Evolutionary conservation across 2,113 vertebrate genomes (phyloP).

Genomic region (Rhynchomys soricoides): DNA sequence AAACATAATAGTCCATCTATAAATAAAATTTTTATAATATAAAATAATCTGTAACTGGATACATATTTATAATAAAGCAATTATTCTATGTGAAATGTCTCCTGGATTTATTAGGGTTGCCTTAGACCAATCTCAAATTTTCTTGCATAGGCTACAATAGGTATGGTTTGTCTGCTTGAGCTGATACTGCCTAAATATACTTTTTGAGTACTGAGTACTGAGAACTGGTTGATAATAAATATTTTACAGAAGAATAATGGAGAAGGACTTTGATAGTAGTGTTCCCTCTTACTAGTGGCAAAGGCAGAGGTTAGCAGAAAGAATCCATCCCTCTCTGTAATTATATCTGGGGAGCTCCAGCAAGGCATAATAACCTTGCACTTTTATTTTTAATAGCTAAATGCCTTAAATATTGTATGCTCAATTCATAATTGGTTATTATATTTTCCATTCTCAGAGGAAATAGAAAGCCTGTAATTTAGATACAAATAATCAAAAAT

Average conservation of each 20-base stretch:
- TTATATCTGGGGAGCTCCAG: background rate
- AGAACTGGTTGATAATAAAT: background rate
- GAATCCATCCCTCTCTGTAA: background rate
- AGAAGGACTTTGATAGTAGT: constrained; percentile 18
- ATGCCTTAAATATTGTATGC: constrained; percentile 25
- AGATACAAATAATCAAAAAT: constrained; percentile 52
- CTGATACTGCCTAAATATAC: background rate
- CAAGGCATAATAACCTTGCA: constrained; percentile 3
- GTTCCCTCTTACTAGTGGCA: background rate
- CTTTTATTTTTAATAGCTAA: constrained; percentile 62
- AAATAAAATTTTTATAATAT: constrained; percentile 78
- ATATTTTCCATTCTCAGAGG: constrained; percentile 63
- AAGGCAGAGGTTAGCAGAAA: constrained; percentile 33
- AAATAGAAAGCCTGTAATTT: constrained; percentile 51
- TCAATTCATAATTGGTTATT: constrained; percentile 42
- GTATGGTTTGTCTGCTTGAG: background rate
- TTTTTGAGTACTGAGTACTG: background rate
- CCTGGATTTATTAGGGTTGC: constrained; percentile 75
- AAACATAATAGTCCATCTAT: constrained; percentile 45
- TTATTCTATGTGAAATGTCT: constrained; percentile 63
- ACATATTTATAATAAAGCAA: constrained; percentile 67
- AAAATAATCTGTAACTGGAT: constrained; percentile 74
- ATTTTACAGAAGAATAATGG: background rate
- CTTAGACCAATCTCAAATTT: constrained; percentile 76
- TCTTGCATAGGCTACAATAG: constrained; percentile 54